Percentiles rank a stretch among this genome's conserved stretches.
Evolutionary conservation across 2,797 vertebrate genomes (phyloP).

Genomic region (Neosilurus hyrtlii): DNA sequence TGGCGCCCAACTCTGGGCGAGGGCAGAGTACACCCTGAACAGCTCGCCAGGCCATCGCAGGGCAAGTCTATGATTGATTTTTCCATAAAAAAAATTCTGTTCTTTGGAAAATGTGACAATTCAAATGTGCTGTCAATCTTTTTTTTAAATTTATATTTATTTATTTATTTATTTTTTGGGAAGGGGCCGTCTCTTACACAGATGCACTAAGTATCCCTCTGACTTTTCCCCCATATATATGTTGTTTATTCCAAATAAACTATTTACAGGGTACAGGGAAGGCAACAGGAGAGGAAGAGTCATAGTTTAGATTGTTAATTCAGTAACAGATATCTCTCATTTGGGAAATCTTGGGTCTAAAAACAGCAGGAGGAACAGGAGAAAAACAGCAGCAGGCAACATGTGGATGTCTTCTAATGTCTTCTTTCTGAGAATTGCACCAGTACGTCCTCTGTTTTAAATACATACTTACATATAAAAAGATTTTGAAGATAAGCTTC

Average conservation of each 20-base stretch:
- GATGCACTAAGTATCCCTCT: conserved; percentile 9
- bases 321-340: conserved; percentile 45
- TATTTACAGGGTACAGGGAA: conserved; percentile 40
- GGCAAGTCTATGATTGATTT: no score
- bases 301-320: conserved; percentile 44
- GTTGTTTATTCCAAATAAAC: conserved; percentile 8
- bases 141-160: no score
- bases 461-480: background rate
- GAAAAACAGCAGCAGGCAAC: conserved; percentile 7
- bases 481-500: background rate
- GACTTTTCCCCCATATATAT: background rate
- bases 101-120: conserved; percentile 48
- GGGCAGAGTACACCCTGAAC: no score
- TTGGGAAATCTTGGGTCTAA: conserved; percentile 44
- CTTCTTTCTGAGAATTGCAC: conserved; percentile 21
- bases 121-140: conserved; percentile 24
- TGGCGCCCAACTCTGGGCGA: no score
- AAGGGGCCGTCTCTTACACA: conserved; percentile 27
- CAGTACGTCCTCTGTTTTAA: conserved; percentile 6
- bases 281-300: conserved; percentile 21
- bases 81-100: conserved; percentile 47
- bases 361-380: background rate
- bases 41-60: no score
- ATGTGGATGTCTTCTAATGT: conserved; percentile 32
- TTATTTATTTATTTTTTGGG: no score